Base-by-base conservation (phyloP, 2,888 invertebrate species). In the Drosophila glabriapex region DNA sequence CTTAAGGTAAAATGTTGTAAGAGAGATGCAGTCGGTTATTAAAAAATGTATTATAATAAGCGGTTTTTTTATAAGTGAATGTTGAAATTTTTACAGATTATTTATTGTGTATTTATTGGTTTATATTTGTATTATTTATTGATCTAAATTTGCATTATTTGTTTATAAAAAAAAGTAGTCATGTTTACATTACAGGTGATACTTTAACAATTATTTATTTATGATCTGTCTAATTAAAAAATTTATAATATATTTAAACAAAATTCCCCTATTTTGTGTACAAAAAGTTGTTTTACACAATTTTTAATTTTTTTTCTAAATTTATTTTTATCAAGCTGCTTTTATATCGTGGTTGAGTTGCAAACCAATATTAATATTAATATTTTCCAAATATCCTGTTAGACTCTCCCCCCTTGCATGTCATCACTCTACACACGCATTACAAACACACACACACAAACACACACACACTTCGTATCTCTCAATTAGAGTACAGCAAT, bases 401-500 rank as follows among this genome's bases (percentile, higher is more conserved):
- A 33, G 33, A 68, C 39, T 16, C 33, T 19, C 41, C 46, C 46
- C 25, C 22, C 46, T 43, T 29, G 37, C 46, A 31, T 33, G 39
- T 46, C 6, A 31, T 39, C 39, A 16, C 37, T 37, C 52, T 1
- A 28, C 16, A 25, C 59, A 65, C 60, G 35, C 60, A 52, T 39
- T 52, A 25, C 39, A 39, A 22, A 53, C 49, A 49, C n/a, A 56
- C 46, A 39, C 39, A 39, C 33, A 29, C 60, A 50, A 37, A 35
- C 5, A 31, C 29, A 39, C 14, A 31, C 35, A 39, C 10, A 22
- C 35, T 22, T 71, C 25, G 46, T 70, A 74, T 76, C 62, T 73
- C 6, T 46, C 39, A 19, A 4, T 43, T 31, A 50, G 61, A 59
- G 25, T 67, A 80, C 80, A 82, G n/a, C 65, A 73, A 78, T 83